Base-by-base conservation (phyloP, 1,140 invertebrate genomes). In the Listronotus bonariensis region DNA sequence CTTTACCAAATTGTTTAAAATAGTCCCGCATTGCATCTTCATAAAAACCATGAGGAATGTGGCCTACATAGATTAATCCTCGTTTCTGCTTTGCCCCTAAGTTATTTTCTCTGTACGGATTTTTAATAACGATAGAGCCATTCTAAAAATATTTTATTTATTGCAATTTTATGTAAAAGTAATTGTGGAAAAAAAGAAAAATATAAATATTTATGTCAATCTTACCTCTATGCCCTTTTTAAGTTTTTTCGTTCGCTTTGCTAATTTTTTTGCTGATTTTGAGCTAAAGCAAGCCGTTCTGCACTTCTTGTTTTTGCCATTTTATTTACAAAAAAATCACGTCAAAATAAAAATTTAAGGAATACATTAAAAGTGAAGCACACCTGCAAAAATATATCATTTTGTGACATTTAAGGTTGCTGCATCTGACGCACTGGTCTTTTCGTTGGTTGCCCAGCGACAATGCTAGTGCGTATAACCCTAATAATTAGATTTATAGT, bases 21-120 rank as follows among this genome's bases (percentile, higher is more conserved):
- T 91, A 98, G 31, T 84, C 77, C 54, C 83, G 85, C 81, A 98
- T 85, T 82, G 96, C 85, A 63, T 91, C 80, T 81, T 97, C 95
- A 76, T 89, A 96, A 82, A 98, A 98, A 56, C 95, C 96, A 84
- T 95, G 89, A 11, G 96, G 96, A 72, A 98, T 86, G 69, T 95
- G 91, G 5, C 87, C 87, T 12, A 97, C 68, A 67, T 93, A 92
- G 0, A 96, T 82, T 10, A 95, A 80, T 32, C 93, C 93, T 67
- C 83, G 68, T 34, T 49, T 38, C 48, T 69, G 2, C 51, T 48
- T 64, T 14, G 31, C 46, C 34, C 55, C 54, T 2, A 17, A n/a
- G 18, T 61, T 67, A 48, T 17, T 18, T 49, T 34, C 40, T 20
- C 63, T 66, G 32, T 11, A 64, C 4, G 14, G 5, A 5, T 26